Conservation (phyloP, 2,797 vertebrate genomes). For the Falco rusticolus region DNA sequence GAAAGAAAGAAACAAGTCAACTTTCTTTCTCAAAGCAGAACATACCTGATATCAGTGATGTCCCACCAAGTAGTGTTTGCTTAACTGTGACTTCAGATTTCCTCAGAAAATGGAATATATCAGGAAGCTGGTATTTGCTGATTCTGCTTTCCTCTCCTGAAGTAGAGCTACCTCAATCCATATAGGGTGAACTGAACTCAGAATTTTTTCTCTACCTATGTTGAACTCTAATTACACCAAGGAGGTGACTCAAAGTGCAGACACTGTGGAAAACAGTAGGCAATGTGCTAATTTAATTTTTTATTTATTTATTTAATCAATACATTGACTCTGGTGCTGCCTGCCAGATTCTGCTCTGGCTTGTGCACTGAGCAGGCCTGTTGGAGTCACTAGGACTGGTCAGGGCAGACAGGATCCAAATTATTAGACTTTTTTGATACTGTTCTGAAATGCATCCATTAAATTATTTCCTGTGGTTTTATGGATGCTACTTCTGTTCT, state of each 20-base stretch:
- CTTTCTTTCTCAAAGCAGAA: neutral
- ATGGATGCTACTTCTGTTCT: slow-evolving; percentile 41
- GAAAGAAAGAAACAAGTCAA: neutral
- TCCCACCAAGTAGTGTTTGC: neutral
- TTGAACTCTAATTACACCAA: neutral
- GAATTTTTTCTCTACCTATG: neutral
- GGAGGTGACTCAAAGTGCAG: neutral
- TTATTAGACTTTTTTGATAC: slow-evolving; percentile 28
- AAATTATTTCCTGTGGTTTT: slow-evolving; percentile 54
- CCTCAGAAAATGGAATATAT: neutral
- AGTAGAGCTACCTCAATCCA: neutral
- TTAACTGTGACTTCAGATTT: neutral
- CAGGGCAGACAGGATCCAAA: neutral
- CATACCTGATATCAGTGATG: neutral
- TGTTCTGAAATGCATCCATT: slow-evolving; percentile 57
- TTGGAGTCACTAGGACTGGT: neutral
- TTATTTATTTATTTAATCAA: neutral
- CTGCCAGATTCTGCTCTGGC: neutral
- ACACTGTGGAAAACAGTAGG: neutral
- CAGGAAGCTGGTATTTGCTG: neutral
- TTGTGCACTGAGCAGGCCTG: neutral
- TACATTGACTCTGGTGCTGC: neutral
- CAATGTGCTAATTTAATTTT: neutral
- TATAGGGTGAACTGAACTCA: neutral
- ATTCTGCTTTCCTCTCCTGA: neutral